Evolutionary conservation across 2,888 invertebrate species (phyloP).

Genomic region (Sinohyriopsis cumingii): DNA sequence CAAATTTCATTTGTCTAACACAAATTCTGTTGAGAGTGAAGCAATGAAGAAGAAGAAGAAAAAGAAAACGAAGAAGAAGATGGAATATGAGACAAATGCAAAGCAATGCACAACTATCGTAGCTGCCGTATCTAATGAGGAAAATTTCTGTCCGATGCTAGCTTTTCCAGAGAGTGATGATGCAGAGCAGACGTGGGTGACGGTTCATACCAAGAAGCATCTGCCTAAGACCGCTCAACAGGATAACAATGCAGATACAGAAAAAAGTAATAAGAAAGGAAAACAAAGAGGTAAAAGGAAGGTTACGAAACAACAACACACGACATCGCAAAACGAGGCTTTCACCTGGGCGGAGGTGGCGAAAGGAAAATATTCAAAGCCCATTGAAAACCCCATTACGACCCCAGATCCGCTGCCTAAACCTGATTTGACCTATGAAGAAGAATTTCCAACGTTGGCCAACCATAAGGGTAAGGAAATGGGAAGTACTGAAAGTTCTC

Average conservation of each 20-base stretch:
- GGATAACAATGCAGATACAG: conserved; percentile 6
- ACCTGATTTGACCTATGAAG: conserved; percentile 9
- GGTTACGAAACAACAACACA: neutral
- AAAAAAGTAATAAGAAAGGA: conserved; percentile 11
- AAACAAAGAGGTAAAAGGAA: neutral
- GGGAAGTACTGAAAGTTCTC: too few relatives aligned
- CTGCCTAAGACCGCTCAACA: too few relatives aligned
- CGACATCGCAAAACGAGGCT: conserved; percentile 1
- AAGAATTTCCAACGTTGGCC: conserved; percentile 24
- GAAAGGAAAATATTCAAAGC: conserved; percentile 16
- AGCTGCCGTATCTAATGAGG: too few relatives aligned
- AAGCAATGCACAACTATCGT: too few relatives aligned
- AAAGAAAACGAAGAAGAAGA: too few relatives aligned
- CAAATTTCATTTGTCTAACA: too few relatives aligned
- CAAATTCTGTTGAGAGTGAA: too few relatives aligned
- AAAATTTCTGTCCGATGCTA: too few relatives aligned
- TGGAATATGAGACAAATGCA: too few relatives aligned
- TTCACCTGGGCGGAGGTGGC: conserved; percentile 42
- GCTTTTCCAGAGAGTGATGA: too few relatives aligned
- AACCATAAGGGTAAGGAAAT: neutral
- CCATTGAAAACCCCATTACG: neutral
- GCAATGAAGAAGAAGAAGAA: too few relatives aligned
- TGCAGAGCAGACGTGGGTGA: conserved; percentile 17
- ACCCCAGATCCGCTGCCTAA: neutral
- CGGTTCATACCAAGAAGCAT: conserved; percentile 26